phyloP scores from a whole-genome alignment of 1,140 invertebrate species.

The Platorchestia sp. region DNA sequence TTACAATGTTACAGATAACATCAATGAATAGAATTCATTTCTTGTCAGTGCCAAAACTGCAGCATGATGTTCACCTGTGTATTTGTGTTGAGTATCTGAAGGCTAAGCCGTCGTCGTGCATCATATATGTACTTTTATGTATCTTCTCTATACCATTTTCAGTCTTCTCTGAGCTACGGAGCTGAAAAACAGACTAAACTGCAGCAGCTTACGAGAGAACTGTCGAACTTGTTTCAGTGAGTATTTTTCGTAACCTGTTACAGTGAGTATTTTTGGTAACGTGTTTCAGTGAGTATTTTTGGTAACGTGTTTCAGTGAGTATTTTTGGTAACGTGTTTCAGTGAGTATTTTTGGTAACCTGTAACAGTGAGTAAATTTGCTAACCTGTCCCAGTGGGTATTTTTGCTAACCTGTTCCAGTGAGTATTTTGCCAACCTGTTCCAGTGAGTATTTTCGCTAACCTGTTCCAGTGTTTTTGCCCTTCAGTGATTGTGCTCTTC shows the following conservation, averaged over 20 bases:
- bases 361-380: not conserved
- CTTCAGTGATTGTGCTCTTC: no score
- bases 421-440: not conserved
- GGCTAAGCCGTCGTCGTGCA: no score
- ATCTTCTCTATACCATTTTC: no score
- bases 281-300: not conserved
- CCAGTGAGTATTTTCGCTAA: not conserved
- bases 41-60: no score
- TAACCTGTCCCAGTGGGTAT: not conserved
- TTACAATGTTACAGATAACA: no score
- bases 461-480: no score
- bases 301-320: not conserved
- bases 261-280: not conserved
- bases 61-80: no score
- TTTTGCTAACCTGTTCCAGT: not conserved
- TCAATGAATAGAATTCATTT: no score
- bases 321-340: not conserved
- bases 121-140: no score
- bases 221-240: slow-evolving; percentile 29
- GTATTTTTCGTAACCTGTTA: not conserved
- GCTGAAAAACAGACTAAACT: not conserved
- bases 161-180: not conserved
- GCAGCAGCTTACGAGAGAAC: not conserved
- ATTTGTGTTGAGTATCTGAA: no score
- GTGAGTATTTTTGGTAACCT: not conserved